These are phyloP conservation scores for Epizoanthus ramosus DNA, from an alignment of 92 coral and sea anemone genomes.

Conservation along the genomic window DNA sequence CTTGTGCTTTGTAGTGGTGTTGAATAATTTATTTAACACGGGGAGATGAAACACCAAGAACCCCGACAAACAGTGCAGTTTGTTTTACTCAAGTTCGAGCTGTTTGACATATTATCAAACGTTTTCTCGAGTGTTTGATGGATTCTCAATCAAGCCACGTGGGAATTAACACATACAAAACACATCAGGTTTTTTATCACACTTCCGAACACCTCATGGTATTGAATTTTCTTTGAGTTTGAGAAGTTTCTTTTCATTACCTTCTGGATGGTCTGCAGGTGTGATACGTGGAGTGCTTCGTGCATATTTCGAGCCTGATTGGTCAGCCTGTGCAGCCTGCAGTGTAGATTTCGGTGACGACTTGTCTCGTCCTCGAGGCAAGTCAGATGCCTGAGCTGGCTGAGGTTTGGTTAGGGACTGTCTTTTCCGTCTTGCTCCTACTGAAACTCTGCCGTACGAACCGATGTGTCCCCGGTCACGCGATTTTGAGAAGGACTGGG, in stretches of 20 bases:
- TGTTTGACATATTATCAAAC: too few species aligned
- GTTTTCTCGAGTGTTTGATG: too few species aligned
- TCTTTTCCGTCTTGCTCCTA: slow-evolving; percentile 52
- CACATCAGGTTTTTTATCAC: too few species aligned
- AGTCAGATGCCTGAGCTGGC: slow-evolving; percentile 48
- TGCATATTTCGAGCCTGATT: not conserved
- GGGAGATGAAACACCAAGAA: too few species aligned
- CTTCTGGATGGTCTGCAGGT: slow-evolving; percentile 13
- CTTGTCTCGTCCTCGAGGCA: slow-evolving; percentile 7
- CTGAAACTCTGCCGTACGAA: slow-evolving; percentile 55
- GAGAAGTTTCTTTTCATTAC: not conserved
- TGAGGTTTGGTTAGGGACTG: slow-evolving; percentile 50
- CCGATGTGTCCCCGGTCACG: slow-evolving; percentile 55
- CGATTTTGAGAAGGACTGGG: slow-evolving; percentile 39
- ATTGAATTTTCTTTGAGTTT: too few species aligned
- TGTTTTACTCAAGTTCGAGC: too few species aligned
- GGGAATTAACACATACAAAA: too few species aligned
- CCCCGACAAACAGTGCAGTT: too few species aligned
- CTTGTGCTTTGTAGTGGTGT: too few species aligned
- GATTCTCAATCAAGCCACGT: too few species aligned
- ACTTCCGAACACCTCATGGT: too few species aligned
- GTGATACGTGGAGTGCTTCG: not conserved
- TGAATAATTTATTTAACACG: too few species aligned
- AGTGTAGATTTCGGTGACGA: slow-evolving; percentile 23
- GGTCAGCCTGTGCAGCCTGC: slow-evolving; percentile 30